Percentiles rank a stretch among this genome's conserved stretches.
phyloP scores from a whole-genome alignment of 2,797 vertebrate genomes.

The Fringilla coelebs region DNA sequence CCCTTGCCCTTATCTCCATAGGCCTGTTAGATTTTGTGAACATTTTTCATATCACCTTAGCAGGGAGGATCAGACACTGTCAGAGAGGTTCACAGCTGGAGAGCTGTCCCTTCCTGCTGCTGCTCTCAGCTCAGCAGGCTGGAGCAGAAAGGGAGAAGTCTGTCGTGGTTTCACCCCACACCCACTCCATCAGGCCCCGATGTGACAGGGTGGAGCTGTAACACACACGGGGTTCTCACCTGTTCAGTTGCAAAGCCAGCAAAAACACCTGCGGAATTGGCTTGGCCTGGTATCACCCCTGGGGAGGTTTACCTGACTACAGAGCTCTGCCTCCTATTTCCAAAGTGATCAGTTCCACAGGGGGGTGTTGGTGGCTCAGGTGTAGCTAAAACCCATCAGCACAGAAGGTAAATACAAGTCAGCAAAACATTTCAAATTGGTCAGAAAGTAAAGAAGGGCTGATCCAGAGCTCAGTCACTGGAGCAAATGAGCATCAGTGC shows the following conservation, averaged over 20 bases:
- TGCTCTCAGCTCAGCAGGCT: background rate
- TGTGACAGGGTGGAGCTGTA: fast-evolving
- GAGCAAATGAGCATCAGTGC: background rate
- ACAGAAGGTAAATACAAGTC: background rate
- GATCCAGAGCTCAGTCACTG: background rate
- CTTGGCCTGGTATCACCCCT: background rate
- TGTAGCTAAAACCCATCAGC: background rate
- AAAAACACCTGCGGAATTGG: background rate
- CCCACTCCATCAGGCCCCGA: fast-evolving
- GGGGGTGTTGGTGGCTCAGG: background rate
- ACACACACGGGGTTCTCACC: background rate
- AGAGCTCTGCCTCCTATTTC: background rate
- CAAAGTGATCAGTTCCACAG: background rate
- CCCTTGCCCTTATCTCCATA: background rate
- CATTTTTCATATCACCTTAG: background rate
- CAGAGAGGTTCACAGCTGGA: background rate
- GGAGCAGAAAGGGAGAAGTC: background rate
- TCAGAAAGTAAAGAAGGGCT: background rate
- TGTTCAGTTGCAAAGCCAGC: background rate
- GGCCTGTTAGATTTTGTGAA: background rate
- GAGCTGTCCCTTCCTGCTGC: background rate
- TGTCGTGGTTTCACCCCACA: background rate
- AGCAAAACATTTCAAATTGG: background rate
- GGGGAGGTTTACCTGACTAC: background rate
- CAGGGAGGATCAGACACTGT: background rate